These are phyloP conservation scores for Bujurquina vittata DNA, from an alignment of 2,113 vertebrate genomes.

Conservation along the genomic window DNA sequence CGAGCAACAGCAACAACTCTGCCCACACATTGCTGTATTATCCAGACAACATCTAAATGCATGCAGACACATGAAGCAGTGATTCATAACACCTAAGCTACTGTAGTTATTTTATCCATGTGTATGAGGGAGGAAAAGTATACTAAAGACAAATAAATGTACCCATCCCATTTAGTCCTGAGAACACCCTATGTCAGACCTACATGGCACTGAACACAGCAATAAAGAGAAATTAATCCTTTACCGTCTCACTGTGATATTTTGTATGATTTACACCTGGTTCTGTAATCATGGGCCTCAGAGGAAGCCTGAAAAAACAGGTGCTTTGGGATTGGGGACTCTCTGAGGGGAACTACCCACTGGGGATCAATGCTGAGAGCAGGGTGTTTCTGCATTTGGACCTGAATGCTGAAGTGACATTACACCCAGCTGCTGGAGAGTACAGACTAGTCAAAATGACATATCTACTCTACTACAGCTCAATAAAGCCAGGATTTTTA, in stretches of 20 bases:
- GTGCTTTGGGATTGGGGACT: not conserved
- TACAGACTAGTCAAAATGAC: not conserved
- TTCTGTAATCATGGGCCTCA: not conserved
- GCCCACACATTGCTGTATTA: not conserved
- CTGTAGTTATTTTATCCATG: not conserved
- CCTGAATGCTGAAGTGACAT: not conserved
- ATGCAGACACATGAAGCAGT: not conserved
- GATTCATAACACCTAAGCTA: not conserved
- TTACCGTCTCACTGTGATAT: not conserved
- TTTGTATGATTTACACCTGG: not conserved
- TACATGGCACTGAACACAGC: not conserved
- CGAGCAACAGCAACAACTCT: constrained; percentile 37
- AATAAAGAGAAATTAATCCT: not conserved
- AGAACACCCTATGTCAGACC: not conserved
- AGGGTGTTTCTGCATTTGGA: not conserved
- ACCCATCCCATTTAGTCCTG: not conserved
- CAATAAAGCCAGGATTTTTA: not conserved
- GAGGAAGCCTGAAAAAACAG: not conserved
- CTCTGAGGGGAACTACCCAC: not conserved
- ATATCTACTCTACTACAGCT: not conserved
- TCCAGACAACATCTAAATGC: not conserved
- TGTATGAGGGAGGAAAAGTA: not conserved
- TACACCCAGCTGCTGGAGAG: not conserved
- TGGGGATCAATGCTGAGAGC: not conserved
- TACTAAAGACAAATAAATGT: not conserved